Percentiles rank a stretch among this genome's conserved stretches.
These are phyloP conservation scores for Caenorhabditis uteleia DNA, from an alignment of 2,888 invertebrate genomes.

Conservation along the genomic window DNA sequence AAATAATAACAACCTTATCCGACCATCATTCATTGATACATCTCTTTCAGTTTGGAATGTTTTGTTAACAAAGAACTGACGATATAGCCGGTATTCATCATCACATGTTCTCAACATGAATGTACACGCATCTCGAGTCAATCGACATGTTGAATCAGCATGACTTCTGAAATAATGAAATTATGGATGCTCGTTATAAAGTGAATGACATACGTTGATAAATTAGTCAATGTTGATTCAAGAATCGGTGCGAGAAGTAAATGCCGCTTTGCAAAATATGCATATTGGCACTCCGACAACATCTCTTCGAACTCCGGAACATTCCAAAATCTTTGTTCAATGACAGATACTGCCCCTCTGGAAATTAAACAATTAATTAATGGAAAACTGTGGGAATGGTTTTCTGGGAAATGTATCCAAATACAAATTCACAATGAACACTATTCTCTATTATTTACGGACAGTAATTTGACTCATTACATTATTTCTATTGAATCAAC, in stretches of 20 bases:
- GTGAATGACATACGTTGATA: conserved; percentile 37
- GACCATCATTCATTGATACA: conserved; percentile 6
- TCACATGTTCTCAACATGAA: conserved; percentile 90
- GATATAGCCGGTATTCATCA: conserved; percentile 89
- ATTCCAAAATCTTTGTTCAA: conserved; percentile 60
- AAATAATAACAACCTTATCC: not conserved
- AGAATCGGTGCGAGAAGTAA: conserved; percentile 62
- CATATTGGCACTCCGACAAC: conserved; percentile 64
- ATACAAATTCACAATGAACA: not conserved
- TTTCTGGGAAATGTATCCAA: too few relatives aligned
- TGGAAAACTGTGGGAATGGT: conserved; percentile 23
- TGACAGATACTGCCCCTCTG: conserved; percentile 61
- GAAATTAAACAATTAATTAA: not conserved
- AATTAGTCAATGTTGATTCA: conserved; percentile 54
- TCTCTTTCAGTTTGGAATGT: conserved; percentile 3
- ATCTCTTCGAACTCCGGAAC: conserved; percentile 65
- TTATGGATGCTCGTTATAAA: not conserved
- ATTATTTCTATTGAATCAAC: conserved; percentile 18
- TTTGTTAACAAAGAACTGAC: conserved; percentile 82
- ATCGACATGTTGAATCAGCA: conserved; percentile 60
- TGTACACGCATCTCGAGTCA: conserved; percentile 82
- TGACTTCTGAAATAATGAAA: conserved; percentile 39
- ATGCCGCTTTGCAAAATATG: conserved; percentile 63
- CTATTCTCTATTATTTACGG: conserved; percentile 29
- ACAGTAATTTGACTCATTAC: conserved; percentile 36